Percentiles rank a stretch among this genome's conserved stretches.
These are phyloP conservation scores for Cairina moschata DNA, from an alignment of 2,113 vertebrate species.

Conservation along the genomic window DNA sequence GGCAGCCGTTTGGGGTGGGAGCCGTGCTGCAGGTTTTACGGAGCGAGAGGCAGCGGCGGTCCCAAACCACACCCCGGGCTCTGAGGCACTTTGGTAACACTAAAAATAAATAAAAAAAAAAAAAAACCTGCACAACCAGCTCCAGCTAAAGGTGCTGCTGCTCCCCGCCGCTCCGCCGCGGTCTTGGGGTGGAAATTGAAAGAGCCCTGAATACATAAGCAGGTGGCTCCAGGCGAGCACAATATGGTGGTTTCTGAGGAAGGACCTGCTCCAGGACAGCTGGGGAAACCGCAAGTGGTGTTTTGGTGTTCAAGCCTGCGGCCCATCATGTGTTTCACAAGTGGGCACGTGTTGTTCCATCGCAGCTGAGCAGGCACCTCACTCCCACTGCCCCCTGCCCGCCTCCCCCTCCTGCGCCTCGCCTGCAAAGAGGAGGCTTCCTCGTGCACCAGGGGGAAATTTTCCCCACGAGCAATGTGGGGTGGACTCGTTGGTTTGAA, in stretches of 20 bases:
- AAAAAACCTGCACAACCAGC: fast-evolving
- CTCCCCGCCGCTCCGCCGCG: background rate
- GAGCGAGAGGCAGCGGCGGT: fast-evolving
- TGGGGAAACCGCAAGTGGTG: slow-evolving; percentile 12
- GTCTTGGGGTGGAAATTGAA: slow-evolving; percentile 46
- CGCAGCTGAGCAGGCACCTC: fast-evolving
- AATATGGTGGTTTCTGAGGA: slow-evolving; percentile 49
- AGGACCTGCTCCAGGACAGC: slow-evolving; percentile 14
- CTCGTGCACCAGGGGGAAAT: background rate
- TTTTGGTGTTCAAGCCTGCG: background rate
- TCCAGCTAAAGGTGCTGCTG: background rate
- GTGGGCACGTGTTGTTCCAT: background rate
- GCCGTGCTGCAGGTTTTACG: fast-evolving
- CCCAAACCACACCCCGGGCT: background rate
- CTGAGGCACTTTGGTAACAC: fast-evolving
- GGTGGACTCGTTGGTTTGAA: background rate
- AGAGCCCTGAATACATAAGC: background rate
- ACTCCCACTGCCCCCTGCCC: background rate
- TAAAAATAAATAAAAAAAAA: background rate
- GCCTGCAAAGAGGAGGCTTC: fast-evolving
- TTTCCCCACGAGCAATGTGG: background rate
- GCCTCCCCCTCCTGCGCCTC: background rate
- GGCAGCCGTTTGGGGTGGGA: background rate
- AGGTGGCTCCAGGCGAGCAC: background rate
- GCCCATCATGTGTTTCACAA: background rate